Base-by-base conservation (phyloP, 2,888 invertebrate species). In the Alloscopus bannaensis region DNA sequence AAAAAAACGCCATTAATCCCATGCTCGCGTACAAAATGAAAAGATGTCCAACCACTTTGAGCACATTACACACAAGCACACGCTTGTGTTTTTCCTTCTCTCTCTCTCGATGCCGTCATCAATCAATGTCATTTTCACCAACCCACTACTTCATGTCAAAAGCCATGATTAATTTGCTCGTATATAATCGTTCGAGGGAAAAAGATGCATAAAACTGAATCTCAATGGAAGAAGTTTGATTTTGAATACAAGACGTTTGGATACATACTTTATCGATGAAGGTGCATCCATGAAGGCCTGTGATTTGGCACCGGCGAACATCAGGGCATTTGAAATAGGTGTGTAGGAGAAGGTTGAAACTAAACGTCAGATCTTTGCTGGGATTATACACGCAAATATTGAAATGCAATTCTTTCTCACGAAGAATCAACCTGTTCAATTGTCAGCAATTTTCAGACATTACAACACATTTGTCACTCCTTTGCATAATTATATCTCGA, bases 281-380 rank as follows among this genome's bases (percentile, higher is more conserved):
- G 87, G 94, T 94, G 88, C 94, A 94, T 71, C 96, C 97, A 88
- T 96, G 94, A 87, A 98, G 92, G 83, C 97, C 97, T 73, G 95
- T 95, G 88, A 98, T 95, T 90, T 95, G 95, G 88, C 95, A 95
- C 86, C 95, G 92, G 69, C 95, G 91, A 59, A 98, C 96, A 89
- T 98, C 97, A 81, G 96, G 95, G 88, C 97, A 97, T 91, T 95
- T 95, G 89, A 98, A 95, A 91, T 98, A 98, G 28, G 97, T 97
- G 89, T 98, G 98, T 87, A 98, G 90, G 83, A 98, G 90, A 89
- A 97, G 91, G 89, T 97, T 97, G 90, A 98, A 98, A 88, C 93
- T 94, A 90, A 94, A 95, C 80, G 95, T 94, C 86, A 94, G 91
- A 88, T 95, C 95, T 90, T 95, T 95, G 90, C 96, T 96, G 40